These are phyloP conservation scores for Stomatorhinus ivindoensis DNA, from an alignment of 2,113 vertebrate species.

Conservation along the genomic window DNA sequence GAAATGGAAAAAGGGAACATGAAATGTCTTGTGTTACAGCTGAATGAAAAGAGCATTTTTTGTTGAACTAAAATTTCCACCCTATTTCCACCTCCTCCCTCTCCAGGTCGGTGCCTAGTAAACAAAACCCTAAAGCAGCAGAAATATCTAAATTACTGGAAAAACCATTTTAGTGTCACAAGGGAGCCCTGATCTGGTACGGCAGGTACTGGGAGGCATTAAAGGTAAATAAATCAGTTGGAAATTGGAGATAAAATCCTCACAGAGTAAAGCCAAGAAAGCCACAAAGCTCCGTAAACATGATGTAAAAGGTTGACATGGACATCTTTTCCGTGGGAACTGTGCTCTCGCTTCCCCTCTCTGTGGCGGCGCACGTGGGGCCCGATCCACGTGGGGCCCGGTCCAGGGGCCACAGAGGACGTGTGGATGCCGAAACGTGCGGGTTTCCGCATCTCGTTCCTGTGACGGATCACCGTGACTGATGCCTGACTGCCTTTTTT, in stretches of 20 bases:
- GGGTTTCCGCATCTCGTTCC: background rate
- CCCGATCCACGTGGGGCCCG: background rate
- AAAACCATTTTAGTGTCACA: constrained; percentile 43
- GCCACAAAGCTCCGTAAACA: constrained; percentile 10
- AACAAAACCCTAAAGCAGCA: constrained; percentile 42
- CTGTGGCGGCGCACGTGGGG: background rate
- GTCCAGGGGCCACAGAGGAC: constrained; percentile 13
- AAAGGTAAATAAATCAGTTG: constrained; percentile 29
- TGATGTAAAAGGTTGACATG: constrained; percentile 10
- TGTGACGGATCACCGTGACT: background rate
- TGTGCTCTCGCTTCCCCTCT: background rate
- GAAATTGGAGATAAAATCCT: constrained; percentile 34
- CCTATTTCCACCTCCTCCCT: constrained; percentile 30
- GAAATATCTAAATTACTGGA: constrained; percentile 48
- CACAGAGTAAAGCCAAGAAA: constrained; percentile 14
- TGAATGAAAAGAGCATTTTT: background rate
- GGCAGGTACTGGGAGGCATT: constrained; percentile 20
- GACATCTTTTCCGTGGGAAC: constrained; percentile 1
- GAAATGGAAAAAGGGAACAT: background rate
- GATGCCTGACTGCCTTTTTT: background rate
- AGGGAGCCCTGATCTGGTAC: constrained; percentile 20
- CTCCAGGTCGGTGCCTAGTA: constrained; percentile 49
- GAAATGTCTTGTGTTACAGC: constrained; percentile 7
- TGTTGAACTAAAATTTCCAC: constrained; percentile 46
- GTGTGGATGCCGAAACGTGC: background rate